Conservation (phyloP, 2,888 invertebrate genomes). For the Melipona beecheii region DNA sequence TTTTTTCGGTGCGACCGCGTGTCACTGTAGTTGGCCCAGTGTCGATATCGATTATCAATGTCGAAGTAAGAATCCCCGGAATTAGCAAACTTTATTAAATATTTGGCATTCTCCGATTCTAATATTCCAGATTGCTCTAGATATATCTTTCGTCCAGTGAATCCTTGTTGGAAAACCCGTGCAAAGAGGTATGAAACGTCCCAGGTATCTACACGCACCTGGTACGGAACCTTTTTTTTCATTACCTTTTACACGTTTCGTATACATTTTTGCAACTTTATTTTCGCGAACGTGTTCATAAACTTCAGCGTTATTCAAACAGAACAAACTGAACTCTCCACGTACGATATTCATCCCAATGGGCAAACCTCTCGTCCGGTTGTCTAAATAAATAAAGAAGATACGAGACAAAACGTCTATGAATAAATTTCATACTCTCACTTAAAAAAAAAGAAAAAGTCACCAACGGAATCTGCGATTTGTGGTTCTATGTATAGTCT, state of each 20-base stretch:
- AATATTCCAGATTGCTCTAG: slow-evolving; percentile 43
- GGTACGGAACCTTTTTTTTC: neutral
- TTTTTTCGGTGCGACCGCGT: neutral
- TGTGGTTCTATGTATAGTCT: too few species aligned
- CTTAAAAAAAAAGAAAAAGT: too few species aligned
- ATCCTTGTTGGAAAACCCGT: slow-evolving; percentile 34
- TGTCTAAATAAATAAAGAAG: too few species aligned
- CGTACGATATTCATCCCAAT: neutral
- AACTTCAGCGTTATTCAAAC: neutral
- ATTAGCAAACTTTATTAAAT: slow-evolving; percentile 41
- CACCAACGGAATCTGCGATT: too few species aligned
- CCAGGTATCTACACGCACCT: neutral
- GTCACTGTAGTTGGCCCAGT: too few species aligned
- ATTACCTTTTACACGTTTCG: slow-evolving; percentile 1
- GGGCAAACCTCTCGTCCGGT: too few species aligned
- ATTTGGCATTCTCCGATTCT: slow-evolving; percentile 41
- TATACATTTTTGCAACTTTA: neutral
- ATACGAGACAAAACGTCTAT: too few species aligned
- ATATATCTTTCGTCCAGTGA: slow-evolving; percentile 26
- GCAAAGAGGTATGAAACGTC: slow-evolving; percentile 8
- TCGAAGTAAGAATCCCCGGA: neutral
- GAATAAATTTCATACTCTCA: too few species aligned
- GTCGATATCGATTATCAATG: slow-evolving; percentile 17
- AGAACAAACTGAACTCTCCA: neutral
- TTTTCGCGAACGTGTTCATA: neutral